Conservation (phyloP, 2,888 invertebrate genomes). For the Schrankia costaestrigalis region DNA sequence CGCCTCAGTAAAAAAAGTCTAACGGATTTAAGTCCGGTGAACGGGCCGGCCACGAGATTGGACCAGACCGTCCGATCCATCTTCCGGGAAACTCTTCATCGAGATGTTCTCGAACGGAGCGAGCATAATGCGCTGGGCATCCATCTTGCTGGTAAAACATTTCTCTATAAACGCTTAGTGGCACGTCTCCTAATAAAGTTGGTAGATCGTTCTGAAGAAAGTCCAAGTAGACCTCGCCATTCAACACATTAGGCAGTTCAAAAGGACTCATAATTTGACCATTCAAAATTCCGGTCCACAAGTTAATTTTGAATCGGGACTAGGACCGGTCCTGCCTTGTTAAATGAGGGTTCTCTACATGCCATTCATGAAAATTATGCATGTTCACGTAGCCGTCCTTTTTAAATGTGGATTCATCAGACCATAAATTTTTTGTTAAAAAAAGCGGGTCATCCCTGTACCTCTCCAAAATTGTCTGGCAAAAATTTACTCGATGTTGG, state of each 20-base stretch:
- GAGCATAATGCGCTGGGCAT: not conserved
- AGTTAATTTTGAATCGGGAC: conserved; percentile 1
- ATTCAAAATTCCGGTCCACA: conserved; percentile 1
- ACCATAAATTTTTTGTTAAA: too few species aligned
- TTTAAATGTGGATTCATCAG: conserved; percentile 1
- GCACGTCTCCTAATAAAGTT: not conserved
- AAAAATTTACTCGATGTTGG: not conserved
- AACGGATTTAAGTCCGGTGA: conserved; percentile 1
- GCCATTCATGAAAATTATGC: too few species aligned
- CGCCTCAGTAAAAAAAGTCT: conserved; percentile 1
- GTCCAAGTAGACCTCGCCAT: not conserved
- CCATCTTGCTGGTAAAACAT: too few species aligned
- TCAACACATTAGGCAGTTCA: not conserved
- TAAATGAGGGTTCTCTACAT: not conserved
- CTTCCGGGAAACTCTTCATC: not conserved
- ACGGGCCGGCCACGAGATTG: too few species aligned
- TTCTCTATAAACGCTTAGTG: not conserved
- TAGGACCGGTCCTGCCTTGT: not conserved
- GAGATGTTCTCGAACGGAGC: not conserved
- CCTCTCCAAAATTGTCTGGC: not conserved
- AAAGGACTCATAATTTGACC: not conserved
- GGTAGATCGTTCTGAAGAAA: not conserved
- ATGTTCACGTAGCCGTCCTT: too few species aligned
- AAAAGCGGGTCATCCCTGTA: not conserved
- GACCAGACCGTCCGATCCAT: conserved; percentile 1